A percentile compares a stretch with the other conserved stretches of the same genome.
These are phyloP conservation scores for Atrina japonica DNA, from an alignment of 2,888 invertebrate genomes.

Conservation along the genomic window DNA sequence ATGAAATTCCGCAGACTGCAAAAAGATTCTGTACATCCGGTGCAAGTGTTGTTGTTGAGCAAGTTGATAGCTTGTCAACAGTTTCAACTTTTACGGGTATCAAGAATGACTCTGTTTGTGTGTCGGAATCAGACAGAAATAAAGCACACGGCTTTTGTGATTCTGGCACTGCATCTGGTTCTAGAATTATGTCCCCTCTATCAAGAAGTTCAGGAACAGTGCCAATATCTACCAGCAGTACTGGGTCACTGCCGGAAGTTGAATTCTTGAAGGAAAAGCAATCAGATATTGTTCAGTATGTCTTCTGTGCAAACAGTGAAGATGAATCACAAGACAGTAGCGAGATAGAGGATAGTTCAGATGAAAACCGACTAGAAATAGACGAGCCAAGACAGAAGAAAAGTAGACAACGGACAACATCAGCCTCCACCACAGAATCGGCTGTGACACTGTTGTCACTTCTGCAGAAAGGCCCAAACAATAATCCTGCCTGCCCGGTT, in stretches of 20 bases:
- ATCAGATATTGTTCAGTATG: conserved; percentile 7
- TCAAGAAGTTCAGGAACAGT: conserved; percentile 12
- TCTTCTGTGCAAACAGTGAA: conserved; percentile 9
- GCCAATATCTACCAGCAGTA: neutral
- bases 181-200: conserved; percentile 23
- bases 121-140: conserved; percentile 43
- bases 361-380: conserved; percentile 7
- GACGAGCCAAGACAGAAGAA: neutral
- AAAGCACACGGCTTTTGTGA: conserved; percentile 39
- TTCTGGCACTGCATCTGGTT: conserved; percentile 54
- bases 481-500: conserved; percentile 64
- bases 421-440: conserved; percentile 52
- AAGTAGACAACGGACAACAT: conserved; percentile 28
- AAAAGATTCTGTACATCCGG: conserved; percentile 19
- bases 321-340: conserved; percentile 45
- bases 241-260: too few relatives aligned
- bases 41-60: conserved; percentile 70
- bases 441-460: conserved; percentile 69
- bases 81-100: conserved; percentile 62
- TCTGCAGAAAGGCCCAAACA: conserved; percentile 66
- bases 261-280: too few relatives aligned
- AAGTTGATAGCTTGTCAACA: conserved; percentile 57
- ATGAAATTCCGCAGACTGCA: conserved; percentile 19
- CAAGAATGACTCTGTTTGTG: conserved; percentile 67
- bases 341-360: conserved; percentile 26